A percentile compares a stretch with the other conserved stretches of the same genome.
phyloP scores from a whole-genome alignment of 2,888 invertebrate species.

The Epinotia demarniana region DNA sequence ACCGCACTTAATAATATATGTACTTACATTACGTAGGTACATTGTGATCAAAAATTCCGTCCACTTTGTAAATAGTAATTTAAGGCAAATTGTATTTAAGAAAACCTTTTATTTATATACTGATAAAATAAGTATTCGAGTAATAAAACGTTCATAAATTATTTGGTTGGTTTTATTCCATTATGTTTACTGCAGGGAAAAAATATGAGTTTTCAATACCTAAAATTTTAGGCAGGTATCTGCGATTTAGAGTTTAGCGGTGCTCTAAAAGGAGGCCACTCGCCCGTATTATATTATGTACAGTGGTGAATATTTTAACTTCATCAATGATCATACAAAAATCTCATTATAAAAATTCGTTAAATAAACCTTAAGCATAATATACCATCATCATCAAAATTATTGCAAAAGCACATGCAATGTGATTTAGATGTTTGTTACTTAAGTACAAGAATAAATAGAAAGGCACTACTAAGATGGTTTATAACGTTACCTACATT shows the following conservation, averaged over 20 bases:
- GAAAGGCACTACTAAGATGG: no score
- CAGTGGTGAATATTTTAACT: no score
- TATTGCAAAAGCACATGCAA: background rate
- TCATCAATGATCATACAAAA: no score
- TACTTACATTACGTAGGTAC: constrained; percentile 78
- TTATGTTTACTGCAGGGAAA: constrained; percentile 1
- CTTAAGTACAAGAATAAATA: no score
- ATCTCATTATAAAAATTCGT: no score
- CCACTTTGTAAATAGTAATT: constrained; percentile 63
- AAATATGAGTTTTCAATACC: background rate
- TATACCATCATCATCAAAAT: no score
- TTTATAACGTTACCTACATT: no score
- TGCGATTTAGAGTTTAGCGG: background rate
- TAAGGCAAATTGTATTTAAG: constrained; percentile 69
- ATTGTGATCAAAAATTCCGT: constrained; percentile 75
- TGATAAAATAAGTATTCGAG: constrained; percentile 48
- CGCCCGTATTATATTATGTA: background rate
- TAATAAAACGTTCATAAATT: constrained; percentile 36
- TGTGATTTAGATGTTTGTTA: no score
- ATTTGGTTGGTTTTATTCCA: constrained; percentile 9
- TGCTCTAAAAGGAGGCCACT: background rate
- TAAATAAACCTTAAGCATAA: no score
- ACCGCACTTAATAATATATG: constrained; percentile 60
- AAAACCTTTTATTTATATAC: constrained; percentile 64
- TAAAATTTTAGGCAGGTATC: background rate